These are phyloP conservation scores for Tragulus kanchil DNA, from an alignment of 2,113 vertebrate genomes.

Conservation along the genomic window DNA sequence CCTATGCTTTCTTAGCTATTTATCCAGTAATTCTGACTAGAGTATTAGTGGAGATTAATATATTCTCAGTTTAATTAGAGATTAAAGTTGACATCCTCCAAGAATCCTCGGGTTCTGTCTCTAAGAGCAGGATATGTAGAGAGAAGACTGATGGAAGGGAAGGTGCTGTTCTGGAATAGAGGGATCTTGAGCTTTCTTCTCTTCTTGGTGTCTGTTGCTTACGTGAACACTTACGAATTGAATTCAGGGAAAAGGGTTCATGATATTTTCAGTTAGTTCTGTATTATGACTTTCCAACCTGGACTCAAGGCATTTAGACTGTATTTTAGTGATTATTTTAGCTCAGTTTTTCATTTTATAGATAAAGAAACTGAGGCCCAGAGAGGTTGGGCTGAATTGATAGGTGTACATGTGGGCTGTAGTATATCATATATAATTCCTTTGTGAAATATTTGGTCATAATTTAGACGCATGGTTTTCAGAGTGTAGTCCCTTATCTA, in stretches of 20 bases:
- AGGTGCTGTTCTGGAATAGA: neutral
- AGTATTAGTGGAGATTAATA: conserved; percentile 5
- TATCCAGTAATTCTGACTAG: neutral
- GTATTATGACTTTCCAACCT: neutral
- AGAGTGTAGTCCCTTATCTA: neutral
- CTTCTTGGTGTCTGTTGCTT: neutral
- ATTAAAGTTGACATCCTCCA: conserved; percentile 8
- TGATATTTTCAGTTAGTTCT: neutral
- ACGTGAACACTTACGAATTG: neutral
- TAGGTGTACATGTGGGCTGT: neutral
- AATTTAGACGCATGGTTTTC: neutral
- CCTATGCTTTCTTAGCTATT: neutral
- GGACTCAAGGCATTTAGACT: neutral
- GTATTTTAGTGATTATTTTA: neutral
- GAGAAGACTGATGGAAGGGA: neutral
- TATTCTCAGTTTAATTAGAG: conserved; percentile 3
- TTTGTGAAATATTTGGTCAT: conserved; percentile 3
- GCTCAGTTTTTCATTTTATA: neutral
- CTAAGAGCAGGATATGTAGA: neutral
- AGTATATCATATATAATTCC: neutral
- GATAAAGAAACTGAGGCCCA: neutral
- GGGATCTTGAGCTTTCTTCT: neutral
- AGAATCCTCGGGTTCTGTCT: neutral
- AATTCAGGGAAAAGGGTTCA: neutral
- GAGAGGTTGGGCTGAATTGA: neutral